A percentile compares a stretch with the other conserved stretches of the same genome.
Evolutionary conservation across 1,140 invertebrate genomes (phyloP).

Genomic region (Drosophila serrata): DNA sequence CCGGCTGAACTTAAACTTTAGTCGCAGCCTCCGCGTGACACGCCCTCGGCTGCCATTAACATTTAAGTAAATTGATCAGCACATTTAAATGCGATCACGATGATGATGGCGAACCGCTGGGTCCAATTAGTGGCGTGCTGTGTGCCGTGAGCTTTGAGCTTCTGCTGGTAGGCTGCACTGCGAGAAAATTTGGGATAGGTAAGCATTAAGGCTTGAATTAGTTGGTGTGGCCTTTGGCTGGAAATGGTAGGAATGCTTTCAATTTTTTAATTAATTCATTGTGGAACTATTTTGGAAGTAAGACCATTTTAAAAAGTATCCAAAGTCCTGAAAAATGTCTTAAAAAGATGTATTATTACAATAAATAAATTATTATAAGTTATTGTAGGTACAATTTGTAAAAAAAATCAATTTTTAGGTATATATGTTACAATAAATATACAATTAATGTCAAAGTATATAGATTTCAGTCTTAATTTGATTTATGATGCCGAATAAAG

Average conservation of each 20-base stretch:
- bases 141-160: conserved; percentile 47
- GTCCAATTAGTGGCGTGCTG: conserved; percentile 79
- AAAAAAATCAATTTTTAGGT: too few relatives aligned
- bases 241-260: too few relatives aligned
- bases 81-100: conserved; percentile 83
- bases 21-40: conserved; percentile 32
- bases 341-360: too few relatives aligned
- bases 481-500: background rate
- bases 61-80: conserved; percentile 82
- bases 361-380: background rate
- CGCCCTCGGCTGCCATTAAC: conserved; percentile 74
- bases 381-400: background rate
- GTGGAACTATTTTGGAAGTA: background rate
- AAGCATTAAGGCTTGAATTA: too few relatives aligned
- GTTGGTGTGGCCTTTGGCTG: too few relatives aligned
- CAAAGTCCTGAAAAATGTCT: too few relatives aligned
- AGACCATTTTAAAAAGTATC: background rate
- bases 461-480: background rate
- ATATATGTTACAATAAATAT: background rate
- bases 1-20: conserved; percentile 25
- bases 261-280: background rate
- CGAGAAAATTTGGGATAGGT: background rate
- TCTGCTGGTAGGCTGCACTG: conserved; percentile 41
- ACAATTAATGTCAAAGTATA: background rate
- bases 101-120: conserved; percentile 63